phyloP scores from a whole-genome alignment of 2,797 vertebrate genomes.

The Uromys caudimaculatus region DNA sequence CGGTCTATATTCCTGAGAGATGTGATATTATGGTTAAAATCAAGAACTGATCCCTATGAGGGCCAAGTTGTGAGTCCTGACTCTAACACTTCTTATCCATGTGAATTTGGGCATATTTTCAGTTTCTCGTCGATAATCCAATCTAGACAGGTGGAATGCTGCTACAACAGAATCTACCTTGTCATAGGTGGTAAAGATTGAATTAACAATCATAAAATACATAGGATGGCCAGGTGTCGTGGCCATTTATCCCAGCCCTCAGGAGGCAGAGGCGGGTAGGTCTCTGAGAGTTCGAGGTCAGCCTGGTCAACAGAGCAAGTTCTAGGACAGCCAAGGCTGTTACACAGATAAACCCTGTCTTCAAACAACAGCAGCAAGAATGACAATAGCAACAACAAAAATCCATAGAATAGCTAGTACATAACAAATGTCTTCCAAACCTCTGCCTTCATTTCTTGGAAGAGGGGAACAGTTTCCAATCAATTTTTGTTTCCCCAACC shows the following conservation, averaged over 20 bases:
- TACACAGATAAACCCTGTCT: neutral
- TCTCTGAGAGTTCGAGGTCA: neutral
- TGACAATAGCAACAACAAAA: neutral
- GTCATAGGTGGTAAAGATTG: neutral
- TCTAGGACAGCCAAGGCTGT: neutral
- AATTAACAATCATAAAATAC: neutral
- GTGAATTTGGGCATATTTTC: neutral
- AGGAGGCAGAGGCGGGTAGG: neutral
- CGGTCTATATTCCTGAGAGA: neutral
- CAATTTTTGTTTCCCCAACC: neutral
- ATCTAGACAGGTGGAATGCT: neutral
- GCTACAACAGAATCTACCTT: neutral
- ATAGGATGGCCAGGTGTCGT: neutral
- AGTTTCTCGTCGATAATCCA: neutral
- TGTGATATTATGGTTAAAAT: neutral
- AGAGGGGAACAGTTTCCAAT: neutral
- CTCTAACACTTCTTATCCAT: neutral
- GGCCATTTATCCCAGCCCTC: neutral
- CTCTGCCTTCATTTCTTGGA: slow-evolving; percentile 7
- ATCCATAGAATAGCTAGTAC: neutral
- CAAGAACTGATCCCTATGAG: neutral
- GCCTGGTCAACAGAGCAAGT: neutral
- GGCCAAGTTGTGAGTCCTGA: neutral
- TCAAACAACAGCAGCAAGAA: neutral
- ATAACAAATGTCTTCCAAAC: neutral